phyloP scores from a whole-genome alignment of 2,888 invertebrate genomes.

The Andrena trimmerana region DNA sequence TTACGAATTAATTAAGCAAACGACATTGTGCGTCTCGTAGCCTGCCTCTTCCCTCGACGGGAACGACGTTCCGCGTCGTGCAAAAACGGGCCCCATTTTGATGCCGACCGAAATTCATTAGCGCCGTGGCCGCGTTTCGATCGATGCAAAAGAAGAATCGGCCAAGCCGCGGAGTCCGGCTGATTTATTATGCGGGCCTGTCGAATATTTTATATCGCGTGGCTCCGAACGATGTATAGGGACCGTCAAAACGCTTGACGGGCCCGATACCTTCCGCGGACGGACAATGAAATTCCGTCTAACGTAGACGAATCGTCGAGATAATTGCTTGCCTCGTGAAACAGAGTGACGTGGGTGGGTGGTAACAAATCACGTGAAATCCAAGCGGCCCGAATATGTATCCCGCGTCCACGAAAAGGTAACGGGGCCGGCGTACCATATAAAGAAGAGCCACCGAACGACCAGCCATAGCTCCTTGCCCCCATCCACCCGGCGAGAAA shows the following conservation, averaged over 20 bases:
- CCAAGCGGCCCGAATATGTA: conserved; percentile 4
- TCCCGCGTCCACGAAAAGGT: conserved; percentile 12
- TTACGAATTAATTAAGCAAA: conserved; percentile 80
- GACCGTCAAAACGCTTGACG: conserved; percentile 28
- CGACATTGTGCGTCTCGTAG: conserved; percentile 50
- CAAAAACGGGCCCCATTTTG: conserved; percentile 47
- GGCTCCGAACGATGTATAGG: conserved; percentile 11
- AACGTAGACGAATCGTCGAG: conserved; percentile 12
- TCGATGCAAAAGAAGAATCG: conserved; percentile 30
- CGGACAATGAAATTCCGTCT: conserved; percentile 29
- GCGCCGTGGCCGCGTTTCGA: conserved; percentile 35
- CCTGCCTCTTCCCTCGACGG: conserved; percentile 28
- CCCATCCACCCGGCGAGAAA: not conserved
- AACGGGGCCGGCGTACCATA: conserved; percentile 9
- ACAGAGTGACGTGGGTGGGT: conserved; percentile 40
- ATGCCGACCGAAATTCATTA: conserved; percentile 64
- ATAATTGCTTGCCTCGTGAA: conserved; percentile 30
- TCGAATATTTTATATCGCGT: conserved; percentile 59
- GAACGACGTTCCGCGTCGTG: conserved; percentile 8
- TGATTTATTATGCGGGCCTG: conserved; percentile 69
- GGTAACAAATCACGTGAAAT: conserved; percentile 25
- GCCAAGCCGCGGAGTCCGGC: conserved; percentile 38
- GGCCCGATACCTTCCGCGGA: not conserved
- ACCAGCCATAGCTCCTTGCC: conserved; percentile 22
- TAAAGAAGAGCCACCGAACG: conserved; percentile 14